Base-by-base conservation (phyloP, 1,140 invertebrate genomes). In the Asbolus verrucosus region DNA sequence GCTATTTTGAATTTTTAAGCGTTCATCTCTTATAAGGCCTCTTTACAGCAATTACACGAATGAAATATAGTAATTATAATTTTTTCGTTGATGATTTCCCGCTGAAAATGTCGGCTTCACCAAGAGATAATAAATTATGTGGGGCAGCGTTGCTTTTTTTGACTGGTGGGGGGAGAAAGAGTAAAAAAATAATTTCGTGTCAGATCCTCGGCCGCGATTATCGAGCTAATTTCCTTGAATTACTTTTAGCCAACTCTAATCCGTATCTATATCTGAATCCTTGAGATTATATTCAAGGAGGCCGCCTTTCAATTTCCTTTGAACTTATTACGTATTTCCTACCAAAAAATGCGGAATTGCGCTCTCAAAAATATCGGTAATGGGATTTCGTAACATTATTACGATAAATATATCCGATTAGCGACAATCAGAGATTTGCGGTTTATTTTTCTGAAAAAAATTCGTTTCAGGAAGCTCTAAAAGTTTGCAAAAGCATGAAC, bases 191-290 rank as follows among this genome's bases (percentile, higher is more conserved):
- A 63, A 63, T 63, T 38, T 41, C 61, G 61, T 63, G 61, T 63
- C 61, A 63, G 61, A 63, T 63, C 61, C 39, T 39, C 33, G 21
- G 61, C 61, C 33, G 61, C 39, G 61, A 63, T 63, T 63, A 63
- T 63, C 61, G 39, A 63, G 61, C 61, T 63, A 63, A 63, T 63
- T 63, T 63, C 61, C 61, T 63, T 63, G 61, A 63, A 63, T 63
- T 63, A 63, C 61, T 63, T 63, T 63, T 41, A 62, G 33, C 61
- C 61, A 63, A 63, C 61, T 63, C 33, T 63, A 63, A 63, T 63
- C 61, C 61, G 19, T 63, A 63, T 63, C 33, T 62, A 62, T 63
- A 63, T 63, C 39, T 63, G 61, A 41, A 63, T 63, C 61, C 33
- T 41, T 21, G 33, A 38, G 61, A 41, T 63, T 63, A 63, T 63